phyloP scores from a whole-genome alignment of 1,140 invertebrate species.

The Procambarus clarkii region DNA sequence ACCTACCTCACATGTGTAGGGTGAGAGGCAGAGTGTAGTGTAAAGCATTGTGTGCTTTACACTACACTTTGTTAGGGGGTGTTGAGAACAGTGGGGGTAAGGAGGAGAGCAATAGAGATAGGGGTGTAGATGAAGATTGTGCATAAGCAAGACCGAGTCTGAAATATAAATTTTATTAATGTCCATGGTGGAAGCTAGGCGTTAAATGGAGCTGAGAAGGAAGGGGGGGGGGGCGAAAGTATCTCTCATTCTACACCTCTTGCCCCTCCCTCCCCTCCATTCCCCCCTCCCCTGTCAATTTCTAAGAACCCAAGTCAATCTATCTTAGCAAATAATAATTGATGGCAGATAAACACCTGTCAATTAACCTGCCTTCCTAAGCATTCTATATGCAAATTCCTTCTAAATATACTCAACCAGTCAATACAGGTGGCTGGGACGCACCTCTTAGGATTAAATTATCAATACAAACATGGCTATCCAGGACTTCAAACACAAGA shows the following conservation, averaged over 20 bases:
- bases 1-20: neutral
- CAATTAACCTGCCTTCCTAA: slow-evolving; percentile 41
- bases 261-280: no score
- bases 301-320: neutral
- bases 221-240: neutral
- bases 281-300: no score
- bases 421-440: slow-evolving; percentile 30
- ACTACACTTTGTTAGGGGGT: neutral
- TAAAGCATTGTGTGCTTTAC: no score
- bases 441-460: slow-evolving; percentile 49
- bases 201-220: neutral
- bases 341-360: slow-evolving; percentile 21
- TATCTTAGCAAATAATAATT: slow-evolving; percentile 38
- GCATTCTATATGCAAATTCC: slow-evolving; percentile 62
- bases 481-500: slow-evolving; percentile 65
- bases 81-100: neutral
- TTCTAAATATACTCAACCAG: slow-evolving; percentile 61
- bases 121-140: neutral
- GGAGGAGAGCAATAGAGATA: neutral
- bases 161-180: neutral
- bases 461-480: slow-evolving; percentile 56
- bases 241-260: no score
- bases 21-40: no score
- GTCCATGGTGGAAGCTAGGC: neutral
- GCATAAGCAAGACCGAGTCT: neutral